Evolutionary conservation across 2,888 invertebrate species (phyloP).

Genomic region (Calameuta idolon): DNA sequence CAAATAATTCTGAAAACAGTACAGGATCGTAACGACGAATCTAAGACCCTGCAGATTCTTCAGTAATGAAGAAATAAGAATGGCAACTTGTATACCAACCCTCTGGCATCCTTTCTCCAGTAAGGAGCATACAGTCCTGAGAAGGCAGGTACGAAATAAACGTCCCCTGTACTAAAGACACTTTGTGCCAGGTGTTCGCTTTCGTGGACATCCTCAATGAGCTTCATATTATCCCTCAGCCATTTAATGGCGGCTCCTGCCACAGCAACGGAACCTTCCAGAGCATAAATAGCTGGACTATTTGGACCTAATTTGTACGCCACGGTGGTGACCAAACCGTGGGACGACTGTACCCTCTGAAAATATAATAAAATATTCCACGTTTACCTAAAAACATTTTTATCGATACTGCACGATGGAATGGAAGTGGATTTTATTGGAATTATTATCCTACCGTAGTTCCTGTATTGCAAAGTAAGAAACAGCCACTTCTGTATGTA

Average conservation of each 20-base stretch:
- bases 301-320: slow-evolving; percentile 90
- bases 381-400: background rate
- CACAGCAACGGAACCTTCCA: slow-evolving; percentile 96
- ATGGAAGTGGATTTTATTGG: background rate
- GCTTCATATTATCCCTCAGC: slow-evolving; percentile 90
- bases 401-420: background rate
- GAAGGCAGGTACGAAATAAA: slow-evolving; percentile 98
- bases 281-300: slow-evolving; percentile 85
- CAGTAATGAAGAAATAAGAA: background rate
- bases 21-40: background rate
- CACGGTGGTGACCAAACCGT: slow-evolving; percentile 90
- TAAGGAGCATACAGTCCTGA: slow-evolving; percentile 97
- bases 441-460: slow-evolving; percentile 68
- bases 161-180: slow-evolving; percentile 92
- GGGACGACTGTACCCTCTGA: slow-evolving; percentile 84
- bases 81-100: slow-evolving; percentile 68
- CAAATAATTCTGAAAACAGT: slow-evolving; percentile 81
- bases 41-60: background rate
- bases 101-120: slow-evolving; percentile 97
- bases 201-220: slow-evolving; percentile 81
- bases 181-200: slow-evolving; percentile 78
- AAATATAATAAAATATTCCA: slow-evolving; percentile 23
- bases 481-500: slow-evolving; percentile 95
- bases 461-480: slow-evolving; percentile 96
- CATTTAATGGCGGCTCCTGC: slow-evolving; percentile 94